Base-by-base conservation (phyloP, 2,113 vertebrate genomes). In the Lophochroa leadbeateri region DNA sequence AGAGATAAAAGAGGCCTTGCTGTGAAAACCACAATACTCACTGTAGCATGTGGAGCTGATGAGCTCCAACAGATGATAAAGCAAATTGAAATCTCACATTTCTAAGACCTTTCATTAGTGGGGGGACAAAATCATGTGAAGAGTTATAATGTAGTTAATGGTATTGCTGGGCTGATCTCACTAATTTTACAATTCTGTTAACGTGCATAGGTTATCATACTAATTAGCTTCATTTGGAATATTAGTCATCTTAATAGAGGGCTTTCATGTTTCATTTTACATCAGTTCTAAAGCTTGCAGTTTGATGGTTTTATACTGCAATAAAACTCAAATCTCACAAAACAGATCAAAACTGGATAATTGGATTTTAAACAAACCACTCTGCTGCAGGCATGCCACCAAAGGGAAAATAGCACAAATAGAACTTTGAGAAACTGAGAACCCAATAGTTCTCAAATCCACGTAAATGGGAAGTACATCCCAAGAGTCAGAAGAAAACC, bases 11-110 rank as follows among this genome's bases (percentile, higher is more conserved):
- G 83, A 96, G 91, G 85, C 64, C 98, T 97, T 94, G 97, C 98
- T 98, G 98, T 97, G 98, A 98, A 97, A 98, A 97, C 97, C 96
- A 98, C 96, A 97, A 97, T 98, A 96, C 97, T 96, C 97, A 97
- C 97, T 94, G 95, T 96, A 72, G 93, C 95, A 24, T 94, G 95
- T 94, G 88, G 91, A 85, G 96, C 75, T 97, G 96, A 96, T 98
- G 96, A 96, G 88, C 86, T 96, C 88, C 47, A 96, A 82, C 83
- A 92, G 97, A 97, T 97, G 95, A 98, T 91, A 97, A 96, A 96
- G 47, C 75, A 96, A 98, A 97, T 88, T 97, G 97, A 98, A 94
- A 97, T 97, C 95, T 97, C 97, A 97, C 98, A 97, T 98, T 97
- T 98, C 97, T 97, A 98, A 98, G 95, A 97, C 92, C 95, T 92